Base-by-base conservation (phyloP, 2,888 invertebrate genomes). In the Apodemia duryi region DNA sequence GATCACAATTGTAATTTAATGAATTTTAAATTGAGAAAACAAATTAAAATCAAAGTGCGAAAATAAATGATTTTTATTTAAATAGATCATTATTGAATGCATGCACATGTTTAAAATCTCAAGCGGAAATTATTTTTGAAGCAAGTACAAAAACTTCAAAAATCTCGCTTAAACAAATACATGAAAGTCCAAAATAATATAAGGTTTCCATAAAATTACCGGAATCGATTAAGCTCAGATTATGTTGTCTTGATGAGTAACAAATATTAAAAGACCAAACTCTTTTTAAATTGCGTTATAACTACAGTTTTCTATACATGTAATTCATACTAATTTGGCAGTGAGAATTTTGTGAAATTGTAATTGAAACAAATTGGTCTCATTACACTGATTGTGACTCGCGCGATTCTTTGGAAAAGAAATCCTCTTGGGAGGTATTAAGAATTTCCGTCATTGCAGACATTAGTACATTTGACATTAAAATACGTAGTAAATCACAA, bases 401-500 rank as follows among this genome's bases (percentile, higher is more conserved):
- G 35, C 35, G n/a, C 60, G 32, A 35, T 60, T 60, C 60, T 6
- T 60, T 60, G 60, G 7, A 60, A 32, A 51, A 51, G 51, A 51
- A 54, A 54, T 54, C 52, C 29, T 57, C 57, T 29, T 60, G 60
- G 60, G 60, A 35, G 60, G 60, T 60, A 60, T 60, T 13, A 32
- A 60, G 6, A 32, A 60, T 32, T 60, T 35, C 57, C 57, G 57
- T 7, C 57, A 35, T 60, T 60, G 13, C 11, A 35, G n/a, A 51
- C 49, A 51, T 51, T 32, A 13, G 13, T 60, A n/a, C 13, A 32
- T 35, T 60, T 35, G 57, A 60, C 57, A 35, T 60, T 60, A 60
- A 54, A 54, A 54, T 54, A 29, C 11, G 38, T 57, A 66, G 68
- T 67, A 69, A 68, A 68, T 66, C 68, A 67, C 66, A 64, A 67